A percentile compares a stretch with the other conserved stretches of the same genome.
phyloP scores from a whole-genome alignment of 2,113 vertebrate genomes.

The Sylvietta virens region DNA sequence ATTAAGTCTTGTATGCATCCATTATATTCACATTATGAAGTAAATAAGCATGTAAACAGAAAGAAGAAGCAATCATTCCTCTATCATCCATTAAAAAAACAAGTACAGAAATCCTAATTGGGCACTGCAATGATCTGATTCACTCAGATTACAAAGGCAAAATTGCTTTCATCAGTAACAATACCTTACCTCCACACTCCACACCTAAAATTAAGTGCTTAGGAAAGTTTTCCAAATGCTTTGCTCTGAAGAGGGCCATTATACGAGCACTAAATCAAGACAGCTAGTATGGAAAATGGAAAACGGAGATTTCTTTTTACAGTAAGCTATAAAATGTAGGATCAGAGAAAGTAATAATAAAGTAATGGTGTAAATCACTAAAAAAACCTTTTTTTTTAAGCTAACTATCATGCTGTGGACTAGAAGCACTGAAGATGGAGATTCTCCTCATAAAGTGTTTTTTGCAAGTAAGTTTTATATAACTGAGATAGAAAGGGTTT shows the following conservation, averaged over 20 bases:
- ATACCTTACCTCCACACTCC: slow-evolving; percentile 26
- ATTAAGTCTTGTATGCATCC: not conserved
- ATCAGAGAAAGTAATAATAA: not conserved
- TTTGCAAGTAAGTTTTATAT: not conserved
- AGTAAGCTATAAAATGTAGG: slow-evolving; percentile 34
- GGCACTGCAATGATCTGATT: not conserved
- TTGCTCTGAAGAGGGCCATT: slow-evolving; percentile 49
- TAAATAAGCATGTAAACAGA: not conserved
- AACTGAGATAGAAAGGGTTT: not conserved
- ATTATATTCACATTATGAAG: not conserved
- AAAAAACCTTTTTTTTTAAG: not conserved
- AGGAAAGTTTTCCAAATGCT: slow-evolving; percentile 41
- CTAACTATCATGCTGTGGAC: not conserved
- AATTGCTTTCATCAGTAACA: slow-evolving; percentile 16
- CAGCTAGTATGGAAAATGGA: slow-evolving; percentile 43
- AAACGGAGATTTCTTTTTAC: slow-evolving; percentile 31
- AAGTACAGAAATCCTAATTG: not conserved
- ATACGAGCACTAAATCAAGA: slow-evolving; percentile 52
- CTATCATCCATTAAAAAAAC: not conserved
- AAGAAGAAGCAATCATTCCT: not conserved
- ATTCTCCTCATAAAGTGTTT: not conserved
- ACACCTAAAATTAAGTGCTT: slow-evolving; percentile 49
- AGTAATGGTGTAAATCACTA: not conserved
- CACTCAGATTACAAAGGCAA: slow-evolving; percentile 6
- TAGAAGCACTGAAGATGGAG: not conserved